Base-by-base conservation (phyloP, 2,888 invertebrate genomes). In the Tortricodes alternella region DNA sequence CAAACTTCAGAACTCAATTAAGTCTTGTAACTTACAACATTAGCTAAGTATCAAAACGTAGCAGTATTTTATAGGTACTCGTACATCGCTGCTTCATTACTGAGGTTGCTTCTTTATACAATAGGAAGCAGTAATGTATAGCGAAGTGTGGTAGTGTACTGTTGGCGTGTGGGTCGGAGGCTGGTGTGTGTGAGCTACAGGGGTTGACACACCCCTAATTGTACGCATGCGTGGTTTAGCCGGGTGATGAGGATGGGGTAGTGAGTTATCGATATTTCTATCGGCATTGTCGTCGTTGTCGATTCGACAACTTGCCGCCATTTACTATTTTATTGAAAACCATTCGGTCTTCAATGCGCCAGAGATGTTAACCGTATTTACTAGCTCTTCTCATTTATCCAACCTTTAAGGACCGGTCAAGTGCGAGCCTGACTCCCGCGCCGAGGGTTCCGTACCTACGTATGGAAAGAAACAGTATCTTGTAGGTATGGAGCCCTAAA, bases 161-260 rank as follows among this genome's bases (percentile, higher is more conserved):
- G 21, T 18, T 29, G n/a, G 18, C 13, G 23, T 13, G 15, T 11
- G 7, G 8, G 29, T 6, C 8, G n/a, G 11, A 16, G 16, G 19
- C 19, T 24, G 11, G 39, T 50, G 37, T 44, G 35, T 8, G 19
- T 44, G 16, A 18, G n/a, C 16, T 37, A 19, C 52, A 27, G 7
- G 11, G 46, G 52, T 18, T 18, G 39, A 21, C 21, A 39, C 29
- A 29, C 29, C 29, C 29, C 29, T 3, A 1, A 4, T 1, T 3
- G 3, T 24, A 15, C 15, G 9, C 46, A 18, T 15, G 65, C 65
- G 65, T 46, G 53, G 7, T 60, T 59, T 44, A 55, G 49, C 51
- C 15, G 58, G 39, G 34, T 21, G 15, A 9, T 49, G 59, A 50
- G 8, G 53, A 39, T 46, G 59, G 2, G 48, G 9, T 13, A 3